Base-by-base conservation (phyloP, 1,140 invertebrate species). In the Drosophila sechellia region DNA sequence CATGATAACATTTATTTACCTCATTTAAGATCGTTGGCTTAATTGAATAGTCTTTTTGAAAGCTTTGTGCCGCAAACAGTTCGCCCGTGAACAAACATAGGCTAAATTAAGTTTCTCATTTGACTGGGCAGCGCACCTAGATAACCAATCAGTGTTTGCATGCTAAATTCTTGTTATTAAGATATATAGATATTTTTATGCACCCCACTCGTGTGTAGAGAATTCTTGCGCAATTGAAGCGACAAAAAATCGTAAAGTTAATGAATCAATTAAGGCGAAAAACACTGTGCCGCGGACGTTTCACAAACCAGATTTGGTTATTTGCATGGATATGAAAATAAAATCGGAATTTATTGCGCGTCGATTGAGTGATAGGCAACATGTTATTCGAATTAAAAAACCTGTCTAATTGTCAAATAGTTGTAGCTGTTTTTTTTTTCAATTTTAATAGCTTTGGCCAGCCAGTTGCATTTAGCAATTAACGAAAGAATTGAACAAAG, bases 371-470 rank as follows among this genome's bases (percentile, higher is more conserved):
- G 57, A 78, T 65, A 66, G 59, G 40, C 49, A 64, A 75, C 71
- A 84, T 54, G 76, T 65, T 64, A 72, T 64, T 59, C 54, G 61
- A 79, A 60, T 79, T 79, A 65, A 75, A 57, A 79, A 65, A 64
- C 45, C 50, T 25, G 65, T 15, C 48, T 42, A 70, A 75, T 65
- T 59, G 42, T 31, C 13, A 27, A 66, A 66, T 60, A 49, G 48
- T 43, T 40, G 25, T 48, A 27, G 31, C 55, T 39, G 13, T 39
- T 37, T 37, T 10, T 37, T 54, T 48, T 68, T 45, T 68, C 37
- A 34, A 20, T 70, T 48, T 70, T 70, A 70, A 70, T 57, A 17
- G 66, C 52, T n/a, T 25, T 70, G 50, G 15, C 52, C 66, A 57
- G 50, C 10, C 64, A 57, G 66, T 70, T 69, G 66, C 66, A 57